These are phyloP conservation scores for Tetragnatha montana DNA, from an alignment of 2,888 invertebrate genomes.

Conservation along the genomic window DNA sequence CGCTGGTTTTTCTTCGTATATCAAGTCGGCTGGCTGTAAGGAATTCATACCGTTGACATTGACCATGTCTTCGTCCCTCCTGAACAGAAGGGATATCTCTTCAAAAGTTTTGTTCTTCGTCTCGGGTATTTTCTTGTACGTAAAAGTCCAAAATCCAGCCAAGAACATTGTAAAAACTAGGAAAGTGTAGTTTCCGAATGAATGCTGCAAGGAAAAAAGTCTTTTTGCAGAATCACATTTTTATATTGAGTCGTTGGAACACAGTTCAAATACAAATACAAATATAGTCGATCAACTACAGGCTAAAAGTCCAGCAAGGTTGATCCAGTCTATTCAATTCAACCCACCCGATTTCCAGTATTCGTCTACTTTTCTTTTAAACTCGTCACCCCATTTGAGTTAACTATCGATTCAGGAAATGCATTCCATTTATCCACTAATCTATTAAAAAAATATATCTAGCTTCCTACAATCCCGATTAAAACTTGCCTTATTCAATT, in stretches of 20 bases:
- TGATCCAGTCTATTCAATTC: too few species aligned
- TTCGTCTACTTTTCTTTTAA: too few species aligned
- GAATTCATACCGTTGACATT: constrained; percentile 67
- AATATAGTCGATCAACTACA: too few species aligned
- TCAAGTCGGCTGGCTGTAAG: constrained; percentile 64
- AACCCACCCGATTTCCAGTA: too few species aligned
- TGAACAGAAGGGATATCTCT: constrained; percentile 94
- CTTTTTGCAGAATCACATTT: background rate
- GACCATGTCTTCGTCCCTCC: constrained; percentile 61
- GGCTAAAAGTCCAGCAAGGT: too few species aligned
- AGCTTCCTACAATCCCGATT: background rate
- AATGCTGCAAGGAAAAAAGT: constrained; percentile 81
- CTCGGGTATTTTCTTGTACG: constrained; percentile 98
- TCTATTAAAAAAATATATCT: background rate
- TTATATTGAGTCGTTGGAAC: background rate
- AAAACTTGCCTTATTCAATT: background rate
- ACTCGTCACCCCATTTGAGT: too few species aligned
- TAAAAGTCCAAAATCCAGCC: constrained; percentile 98
- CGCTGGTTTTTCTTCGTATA: constrained; percentile 61
- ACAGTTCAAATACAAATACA: too few species aligned
- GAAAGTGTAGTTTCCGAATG: constrained; percentile 96
- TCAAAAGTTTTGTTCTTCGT: constrained; percentile 96
- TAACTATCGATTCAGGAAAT: too few species aligned
- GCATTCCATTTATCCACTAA: too few species aligned
- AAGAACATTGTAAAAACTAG: constrained; percentile 98